Base-by-base conservation (phyloP, 2,888 invertebrate genomes). In the Acanthococcus lagerstroemiae region DNA sequence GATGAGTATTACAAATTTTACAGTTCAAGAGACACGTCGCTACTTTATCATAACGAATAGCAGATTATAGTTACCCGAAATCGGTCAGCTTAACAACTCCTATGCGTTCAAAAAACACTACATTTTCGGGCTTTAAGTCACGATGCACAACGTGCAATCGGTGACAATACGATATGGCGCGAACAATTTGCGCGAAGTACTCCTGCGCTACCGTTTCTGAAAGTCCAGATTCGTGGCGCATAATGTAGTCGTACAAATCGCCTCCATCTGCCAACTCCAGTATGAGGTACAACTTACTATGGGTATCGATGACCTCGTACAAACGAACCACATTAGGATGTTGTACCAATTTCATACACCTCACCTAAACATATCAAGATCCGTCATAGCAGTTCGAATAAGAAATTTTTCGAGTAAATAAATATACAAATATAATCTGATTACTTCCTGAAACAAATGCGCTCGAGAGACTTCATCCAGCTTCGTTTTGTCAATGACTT, bases 231-330 rank as follows among this genome's bases (percentile, higher is more conserved):
- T 93, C 93, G 77, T 95, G 93, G 75, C 90, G 87, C 90, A 95
- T 92, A 73, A 97, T 96, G 78, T 95, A 95, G 79, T 97, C 96
- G 78, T 96, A 97, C 73, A 99, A 85, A 80, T 99, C 97, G 55
- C 95, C 95, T 56, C 97, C 97, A 80, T 99, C 96, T 17, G 95
- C 99, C 74, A 96, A 80, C 80, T 99, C 99, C 75, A 99, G 81
- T 76, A 99, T 95, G 77, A 94, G 83, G 80, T 94, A 94, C 74
- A 96, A 82, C 80, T 99, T 97, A 70, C 95, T 95, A 77, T 95
- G 93, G 44, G 99, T 99, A 79, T 99, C 99, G 75, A 99, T 99
- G 70, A 99, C 97, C 82, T 99, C 96, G 79, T 99, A 99, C 57
- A 99, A 81, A 66, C 96, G 83, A 55, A 99, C 97, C 46, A 99